A percentile compares a stretch with the other conserved stretches of the same genome.
phyloP scores from a whole-genome alignment of 2,888 invertebrate genomes.

The Bellardia bayeri region DNA sequence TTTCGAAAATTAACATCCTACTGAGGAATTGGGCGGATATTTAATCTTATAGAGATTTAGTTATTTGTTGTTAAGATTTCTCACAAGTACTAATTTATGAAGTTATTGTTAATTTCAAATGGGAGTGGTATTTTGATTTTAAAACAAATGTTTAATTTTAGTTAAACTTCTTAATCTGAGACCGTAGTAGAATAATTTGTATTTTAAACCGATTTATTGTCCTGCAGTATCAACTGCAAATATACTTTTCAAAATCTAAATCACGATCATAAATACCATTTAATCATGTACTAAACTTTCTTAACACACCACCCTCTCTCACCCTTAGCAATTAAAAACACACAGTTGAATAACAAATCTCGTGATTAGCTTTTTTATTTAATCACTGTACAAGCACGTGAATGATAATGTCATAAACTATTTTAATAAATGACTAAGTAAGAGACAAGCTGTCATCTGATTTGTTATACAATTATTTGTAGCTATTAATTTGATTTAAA shows the following conservation, averaged over 20 bases:
- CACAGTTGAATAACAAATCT: conserved; percentile 6
- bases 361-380: neutral
- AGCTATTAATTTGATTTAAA: neutral
- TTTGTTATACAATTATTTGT: neutral
- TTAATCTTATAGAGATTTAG: too few species aligned
- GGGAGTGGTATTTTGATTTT: too few species aligned
- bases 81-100: too few species aligned
- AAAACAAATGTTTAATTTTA: too few species aligned
- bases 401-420: conserved; percentile 6
- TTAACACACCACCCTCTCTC: conserved; percentile 14
- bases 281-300: neutral
- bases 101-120: too few species aligned
- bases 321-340: neutral
- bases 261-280: neutral
- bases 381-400: conserved; percentile 34
- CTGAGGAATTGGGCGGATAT: too few species aligned
- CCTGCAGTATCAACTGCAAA: neutral
- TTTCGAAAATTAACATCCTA: too few species aligned
- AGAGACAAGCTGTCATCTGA: neutral
- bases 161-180: too few species aligned
- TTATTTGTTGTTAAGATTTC: too few species aligned
- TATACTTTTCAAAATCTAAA: neutral
- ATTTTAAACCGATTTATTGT: too few species aligned
- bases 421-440: conserved; percentile 41
- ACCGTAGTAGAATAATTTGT: too few species aligned